Conservation (phyloP, 2,797 vertebrate species). For the Eptatretus atami region DNA sequence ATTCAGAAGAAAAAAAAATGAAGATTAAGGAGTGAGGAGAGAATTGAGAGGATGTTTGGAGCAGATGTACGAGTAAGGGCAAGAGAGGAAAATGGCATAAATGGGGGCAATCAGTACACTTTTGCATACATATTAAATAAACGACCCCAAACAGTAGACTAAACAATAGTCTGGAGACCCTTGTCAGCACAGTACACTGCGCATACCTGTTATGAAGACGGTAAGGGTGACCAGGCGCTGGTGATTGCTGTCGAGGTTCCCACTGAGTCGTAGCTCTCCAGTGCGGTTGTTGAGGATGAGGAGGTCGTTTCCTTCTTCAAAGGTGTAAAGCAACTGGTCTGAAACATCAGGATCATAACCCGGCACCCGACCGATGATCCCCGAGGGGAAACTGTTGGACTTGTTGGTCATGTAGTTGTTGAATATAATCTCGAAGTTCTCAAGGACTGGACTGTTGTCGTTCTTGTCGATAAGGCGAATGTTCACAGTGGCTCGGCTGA, state of each 20-base stretch:
- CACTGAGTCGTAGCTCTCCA: conserved; percentile 68
- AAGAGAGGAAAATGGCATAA: too few species aligned
- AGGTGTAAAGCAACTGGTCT: conserved; percentile 63
- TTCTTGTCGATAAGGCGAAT: conserved; percentile 74
- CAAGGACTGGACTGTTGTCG: conserved; percentile 59
- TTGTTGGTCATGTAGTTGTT: conserved; percentile 93
- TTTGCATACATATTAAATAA: too few species aligned
- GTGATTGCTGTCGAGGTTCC: conserved; percentile 75
- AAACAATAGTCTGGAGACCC: too few species aligned
- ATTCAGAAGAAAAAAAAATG: too few species aligned
- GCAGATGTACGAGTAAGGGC: too few species aligned
- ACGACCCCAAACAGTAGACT: too few species aligned
- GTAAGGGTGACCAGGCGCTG: conserved; percentile 75
- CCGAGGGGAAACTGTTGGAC: conserved; percentile 72
- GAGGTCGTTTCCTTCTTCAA: conserved; percentile 73
- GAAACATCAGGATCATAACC: conserved; percentile 78
- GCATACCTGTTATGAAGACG: conserved; percentile 82
- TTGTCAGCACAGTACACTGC: too few species aligned
- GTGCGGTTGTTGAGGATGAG: conserved; percentile 76
- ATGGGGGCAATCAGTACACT: too few species aligned
- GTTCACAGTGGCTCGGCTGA: conserved; percentile 69
- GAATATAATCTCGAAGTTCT: conserved; percentile 92
- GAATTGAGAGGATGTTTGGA: too few species aligned
- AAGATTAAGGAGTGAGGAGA: too few species aligned
- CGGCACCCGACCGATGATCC: conserved; percentile 64